A percentile compares a stretch with the other conserved stretches of the same genome.
Conservation (phyloP, 2,888 invertebrate species). For the Lymantria monacha region DNA sequence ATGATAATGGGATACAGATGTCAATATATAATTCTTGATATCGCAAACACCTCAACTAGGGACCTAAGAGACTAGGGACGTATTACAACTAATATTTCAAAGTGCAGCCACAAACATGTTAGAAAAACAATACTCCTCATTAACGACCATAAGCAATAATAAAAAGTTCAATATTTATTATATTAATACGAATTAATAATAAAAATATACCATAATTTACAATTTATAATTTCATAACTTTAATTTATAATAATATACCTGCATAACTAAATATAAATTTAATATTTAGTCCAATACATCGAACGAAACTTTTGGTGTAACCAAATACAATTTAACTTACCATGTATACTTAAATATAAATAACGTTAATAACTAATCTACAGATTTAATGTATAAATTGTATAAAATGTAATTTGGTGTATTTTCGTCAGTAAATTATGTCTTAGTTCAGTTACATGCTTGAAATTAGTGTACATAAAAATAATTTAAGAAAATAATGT, state of each 20-base stretch:
- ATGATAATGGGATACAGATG: no score
- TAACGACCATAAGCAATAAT: neutral
- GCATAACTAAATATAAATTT: neutral
- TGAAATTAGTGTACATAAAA: neutral
- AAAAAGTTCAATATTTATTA: neutral
- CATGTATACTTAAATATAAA: neutral
- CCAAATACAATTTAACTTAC: neutral
- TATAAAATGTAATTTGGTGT: neutral
- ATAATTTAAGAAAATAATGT: constrained; percentile 31
- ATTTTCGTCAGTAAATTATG: neutral
- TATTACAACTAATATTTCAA: no score
- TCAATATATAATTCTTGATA: no score
- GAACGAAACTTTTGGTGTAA: neutral
- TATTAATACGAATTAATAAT: neutral
- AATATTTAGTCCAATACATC: neutral
- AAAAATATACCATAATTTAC: neutral
- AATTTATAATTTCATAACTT: neutral
- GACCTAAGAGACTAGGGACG: no score
- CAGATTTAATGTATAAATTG: neutral
- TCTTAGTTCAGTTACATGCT: neutral
- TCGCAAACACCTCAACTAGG: no score
- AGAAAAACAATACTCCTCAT: no score
- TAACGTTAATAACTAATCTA: neutral
- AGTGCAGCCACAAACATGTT: no score
- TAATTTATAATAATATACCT: neutral